Percentiles rank a stretch among this genome's conserved stretches.
These are phyloP conservation scores for Xiphophorus hellerii DNA, from an alignment of 2,113 vertebrate genomes.

Conservation along the genomic window DNA sequence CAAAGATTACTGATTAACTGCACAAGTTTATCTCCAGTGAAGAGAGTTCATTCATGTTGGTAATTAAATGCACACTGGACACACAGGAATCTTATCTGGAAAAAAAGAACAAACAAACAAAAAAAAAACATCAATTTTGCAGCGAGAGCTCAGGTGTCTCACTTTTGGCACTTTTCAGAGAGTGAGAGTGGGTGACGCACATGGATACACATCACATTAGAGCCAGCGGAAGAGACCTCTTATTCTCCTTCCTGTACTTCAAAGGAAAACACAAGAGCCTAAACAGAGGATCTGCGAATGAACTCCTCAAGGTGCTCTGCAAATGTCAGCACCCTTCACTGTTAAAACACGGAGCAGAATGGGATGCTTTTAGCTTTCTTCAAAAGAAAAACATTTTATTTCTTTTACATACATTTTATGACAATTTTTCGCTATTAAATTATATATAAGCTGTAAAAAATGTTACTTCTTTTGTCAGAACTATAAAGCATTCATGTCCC, in stretches of 20 bases:
- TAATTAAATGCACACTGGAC: background rate
- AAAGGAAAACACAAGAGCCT: conserved; percentile 1
- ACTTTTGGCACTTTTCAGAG: background rate
- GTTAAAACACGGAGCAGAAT: conserved; percentile 11
- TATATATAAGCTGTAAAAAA: no score
- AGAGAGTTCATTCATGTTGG: background rate
- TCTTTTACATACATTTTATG: background rate
- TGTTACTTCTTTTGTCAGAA: no score
- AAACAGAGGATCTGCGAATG: background rate
- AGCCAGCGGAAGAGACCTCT: background rate
- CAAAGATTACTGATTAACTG: conserved; percentile 28
- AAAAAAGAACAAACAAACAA: background rate
- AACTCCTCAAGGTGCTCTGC: background rate
- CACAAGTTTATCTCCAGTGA: background rate
- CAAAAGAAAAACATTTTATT: background rate
- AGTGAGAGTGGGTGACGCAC: background rate
- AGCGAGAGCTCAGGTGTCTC: conserved; percentile 1
- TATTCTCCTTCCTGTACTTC: background rate
- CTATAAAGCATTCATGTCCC: no score
- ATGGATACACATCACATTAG: background rate
- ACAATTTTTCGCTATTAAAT: no score
- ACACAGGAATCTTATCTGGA: conserved; percentile 4
- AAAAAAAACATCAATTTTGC: background rate
- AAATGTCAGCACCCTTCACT: conserved; percentile 27
- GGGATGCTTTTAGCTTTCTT: background rate